These are phyloP conservation scores for Eurystomus glaucurus DNA, from an alignment of 2,797 vertebrate species.

Conservation along the genomic window DNA sequence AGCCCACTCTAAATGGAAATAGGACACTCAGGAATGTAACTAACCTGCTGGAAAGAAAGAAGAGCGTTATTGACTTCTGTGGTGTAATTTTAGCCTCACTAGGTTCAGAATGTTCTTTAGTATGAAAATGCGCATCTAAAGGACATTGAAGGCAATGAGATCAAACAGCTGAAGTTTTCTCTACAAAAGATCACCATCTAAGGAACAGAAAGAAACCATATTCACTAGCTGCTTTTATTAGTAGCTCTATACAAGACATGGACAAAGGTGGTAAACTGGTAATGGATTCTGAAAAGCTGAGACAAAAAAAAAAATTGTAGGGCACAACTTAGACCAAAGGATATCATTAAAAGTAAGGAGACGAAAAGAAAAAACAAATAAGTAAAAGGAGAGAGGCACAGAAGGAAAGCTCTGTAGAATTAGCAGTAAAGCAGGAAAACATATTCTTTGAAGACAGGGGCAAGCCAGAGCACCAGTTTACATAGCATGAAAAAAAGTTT, in stretches of 20 bases:
- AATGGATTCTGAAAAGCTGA: not conserved
- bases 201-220: not conserved
- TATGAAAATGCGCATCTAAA: not conserved
- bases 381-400: not conserved
- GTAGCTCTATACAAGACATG: not conserved
- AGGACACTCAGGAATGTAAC: not conserved
- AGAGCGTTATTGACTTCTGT: not conserved
- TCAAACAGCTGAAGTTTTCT: not conserved
- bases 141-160: not conserved
- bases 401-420: not conserved
- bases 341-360: not conserved
- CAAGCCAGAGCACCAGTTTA: not conserved
- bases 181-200: not conserved
- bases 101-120: not conserved
- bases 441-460: fast-evolving
- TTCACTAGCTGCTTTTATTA: not conserved
- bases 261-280: not conserved
- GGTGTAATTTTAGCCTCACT: not conserved
- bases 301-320: not conserved
- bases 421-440: not conserved
- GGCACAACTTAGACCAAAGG: not conserved
- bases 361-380: not conserved
- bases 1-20: not conserved
- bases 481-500: not conserved
- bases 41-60: not conserved